Percentiles rank a stretch among this genome's conserved stretches.
Evolutionary conservation across 1,140 invertebrate species (phyloP).

Genomic region (Lepidostoma basale): DNA sequence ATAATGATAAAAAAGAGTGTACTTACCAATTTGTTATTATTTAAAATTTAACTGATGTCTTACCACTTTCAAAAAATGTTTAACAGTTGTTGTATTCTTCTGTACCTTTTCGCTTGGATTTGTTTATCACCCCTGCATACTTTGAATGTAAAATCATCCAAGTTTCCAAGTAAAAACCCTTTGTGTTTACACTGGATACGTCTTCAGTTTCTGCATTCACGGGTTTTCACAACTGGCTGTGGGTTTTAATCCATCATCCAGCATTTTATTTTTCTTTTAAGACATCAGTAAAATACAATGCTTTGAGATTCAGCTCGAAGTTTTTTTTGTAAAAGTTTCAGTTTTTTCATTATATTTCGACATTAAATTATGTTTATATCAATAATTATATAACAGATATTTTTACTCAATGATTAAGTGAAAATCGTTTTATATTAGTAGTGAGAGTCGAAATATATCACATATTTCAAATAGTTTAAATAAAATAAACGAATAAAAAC

Average conservation of each 20-base stretch:
- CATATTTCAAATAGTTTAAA: too few relatives aligned
- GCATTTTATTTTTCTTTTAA: neutral
- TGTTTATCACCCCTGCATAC: too few relatives aligned
- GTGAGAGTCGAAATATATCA: too few relatives aligned
- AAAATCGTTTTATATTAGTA: too few relatives aligned
- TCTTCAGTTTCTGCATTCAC: conserved; percentile 11
- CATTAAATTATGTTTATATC: neutral
- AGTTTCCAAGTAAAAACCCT: conserved; percentile 12
- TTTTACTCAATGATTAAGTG: neutral
- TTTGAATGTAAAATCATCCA: too few relatives aligned
- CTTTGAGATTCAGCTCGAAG: neutral
- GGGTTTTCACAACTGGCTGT: neutral
- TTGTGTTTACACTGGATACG: conserved; percentile 30
- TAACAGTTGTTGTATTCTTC: too few relatives aligned
- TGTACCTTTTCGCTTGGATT: too few relatives aligned
- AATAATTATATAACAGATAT: neutral
- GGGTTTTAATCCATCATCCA: conserved; percentile 26
- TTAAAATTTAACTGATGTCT: too few relatives aligned
- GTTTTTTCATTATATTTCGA: neutral
- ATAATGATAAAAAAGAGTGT: too few relatives aligned
- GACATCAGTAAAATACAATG: neutral
- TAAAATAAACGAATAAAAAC: too few relatives aligned
- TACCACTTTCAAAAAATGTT: too few relatives aligned
- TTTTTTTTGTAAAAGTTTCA: neutral
- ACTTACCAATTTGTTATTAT: too few relatives aligned